Evolutionary conservation across 2,888 invertebrate genomes (phyloP).

Genomic region (Drosophila yooni): DNA sequence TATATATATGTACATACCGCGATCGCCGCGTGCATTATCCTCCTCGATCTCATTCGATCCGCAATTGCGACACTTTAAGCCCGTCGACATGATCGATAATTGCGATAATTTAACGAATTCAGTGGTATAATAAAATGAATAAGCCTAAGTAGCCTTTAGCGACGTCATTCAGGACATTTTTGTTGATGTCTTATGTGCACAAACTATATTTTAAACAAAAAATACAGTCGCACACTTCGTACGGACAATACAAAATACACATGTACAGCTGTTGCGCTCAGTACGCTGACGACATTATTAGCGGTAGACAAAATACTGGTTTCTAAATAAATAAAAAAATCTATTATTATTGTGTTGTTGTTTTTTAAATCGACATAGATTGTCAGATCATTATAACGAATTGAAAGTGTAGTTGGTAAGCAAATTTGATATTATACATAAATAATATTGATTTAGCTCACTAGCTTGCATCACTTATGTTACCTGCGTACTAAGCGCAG

Average conservation of each 20-base stretch:
- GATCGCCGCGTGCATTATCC: constrained; percentile 96
- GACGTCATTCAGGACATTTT: constrained; percentile 29
- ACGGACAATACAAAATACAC: constrained; percentile 4
- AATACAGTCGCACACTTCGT: constrained; percentile 25
- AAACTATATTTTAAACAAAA: constrained; percentile 2
- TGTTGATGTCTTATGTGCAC: neutral
- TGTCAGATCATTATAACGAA: neutral
- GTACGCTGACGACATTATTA: constrained; percentile 27
- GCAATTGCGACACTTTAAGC: constrained; percentile 94
- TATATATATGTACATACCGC: constrained; percentile 32
- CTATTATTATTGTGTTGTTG: neutral
- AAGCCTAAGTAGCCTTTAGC: constrained; percentile 4
- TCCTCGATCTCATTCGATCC: constrained; percentile 96
- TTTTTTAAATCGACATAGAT: neutral
- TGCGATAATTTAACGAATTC: neutral
- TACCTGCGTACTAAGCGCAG: constrained; percentile 15
- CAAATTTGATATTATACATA: neutral
- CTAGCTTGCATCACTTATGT: neutral
- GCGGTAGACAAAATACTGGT: neutral
- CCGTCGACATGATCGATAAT: constrained; percentile 84
- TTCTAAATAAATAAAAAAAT: neutral
- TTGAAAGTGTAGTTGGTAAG: neutral
- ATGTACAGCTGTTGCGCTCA: constrained; percentile 25
- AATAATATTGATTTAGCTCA: neutral
- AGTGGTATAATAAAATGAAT: neutral